Evolutionary conservation across 2,113 vertebrate genomes (phyloP).

Genomic region (Equus przewalskii): DNA sequence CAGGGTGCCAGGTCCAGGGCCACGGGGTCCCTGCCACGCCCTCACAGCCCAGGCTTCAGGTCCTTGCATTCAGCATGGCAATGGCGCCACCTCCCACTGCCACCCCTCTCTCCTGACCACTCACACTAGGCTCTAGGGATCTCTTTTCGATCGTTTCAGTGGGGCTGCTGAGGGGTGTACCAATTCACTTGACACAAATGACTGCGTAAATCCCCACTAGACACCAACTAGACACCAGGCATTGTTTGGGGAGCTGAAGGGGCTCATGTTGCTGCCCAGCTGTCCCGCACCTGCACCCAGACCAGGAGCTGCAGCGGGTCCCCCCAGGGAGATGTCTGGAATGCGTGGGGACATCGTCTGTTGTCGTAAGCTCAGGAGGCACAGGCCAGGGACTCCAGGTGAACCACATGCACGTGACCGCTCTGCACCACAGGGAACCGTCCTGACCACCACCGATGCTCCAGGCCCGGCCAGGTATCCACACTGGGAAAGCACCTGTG

Average conservation of each 20-base stretch:
- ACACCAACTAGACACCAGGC: not conserved
- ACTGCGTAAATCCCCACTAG: not conserved
- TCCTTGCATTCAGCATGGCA: not conserved
- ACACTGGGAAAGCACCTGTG: not conserved
- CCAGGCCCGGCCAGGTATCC: accelerated
- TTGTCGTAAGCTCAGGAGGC: not conserved
- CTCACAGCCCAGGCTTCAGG: not conserved
- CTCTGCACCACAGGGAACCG: not conserved
- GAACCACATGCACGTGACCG: too few relatives aligned
- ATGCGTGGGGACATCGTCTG: not conserved
- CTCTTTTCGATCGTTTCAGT: not conserved
- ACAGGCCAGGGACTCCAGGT: not conserved
- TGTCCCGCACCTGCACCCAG: accelerated
- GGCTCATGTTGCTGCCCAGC: not conserved
- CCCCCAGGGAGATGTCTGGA: not conserved
- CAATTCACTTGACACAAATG: not conserved
- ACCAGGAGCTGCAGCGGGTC: too few relatives aligned
- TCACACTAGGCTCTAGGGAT: not conserved
- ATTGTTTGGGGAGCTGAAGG: not conserved
- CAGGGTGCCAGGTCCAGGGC: not conserved
- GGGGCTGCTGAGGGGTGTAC: not conserved
- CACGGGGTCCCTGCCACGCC: not conserved
- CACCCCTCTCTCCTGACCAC: not conserved
- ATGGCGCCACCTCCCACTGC: too few relatives aligned
- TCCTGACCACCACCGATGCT: not conserved